Conservation (phyloP, 2,113 vertebrate genomes). For the Erythrocercus mccallii region DNA sequence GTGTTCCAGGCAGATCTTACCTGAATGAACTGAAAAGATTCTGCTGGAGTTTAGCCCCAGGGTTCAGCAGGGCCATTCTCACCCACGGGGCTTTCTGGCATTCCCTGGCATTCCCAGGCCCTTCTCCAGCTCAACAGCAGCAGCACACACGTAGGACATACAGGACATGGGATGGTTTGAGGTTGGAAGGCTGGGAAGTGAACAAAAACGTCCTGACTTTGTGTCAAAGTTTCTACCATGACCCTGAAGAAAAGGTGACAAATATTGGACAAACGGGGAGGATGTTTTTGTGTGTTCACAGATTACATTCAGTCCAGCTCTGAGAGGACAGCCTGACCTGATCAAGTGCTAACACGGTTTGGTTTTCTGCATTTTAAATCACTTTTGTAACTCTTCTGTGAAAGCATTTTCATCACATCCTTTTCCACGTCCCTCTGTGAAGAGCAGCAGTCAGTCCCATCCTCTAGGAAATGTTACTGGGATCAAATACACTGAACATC, state of each 20-base stretch:
- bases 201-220: background rate
- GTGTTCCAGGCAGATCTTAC: background rate
- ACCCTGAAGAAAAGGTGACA: background rate
- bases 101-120: background rate
- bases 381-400: background rate
- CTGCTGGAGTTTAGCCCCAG: background rate
- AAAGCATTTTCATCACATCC: background rate
- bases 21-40: background rate
- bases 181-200: background rate
- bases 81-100: background rate
- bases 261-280: fast-evolving
- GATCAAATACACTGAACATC: background rate
- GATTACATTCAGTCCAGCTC: background rate
- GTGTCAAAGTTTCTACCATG: background rate
- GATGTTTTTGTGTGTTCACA: background rate
- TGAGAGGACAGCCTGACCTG: background rate
- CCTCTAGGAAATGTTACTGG: background rate
- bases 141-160: background rate
- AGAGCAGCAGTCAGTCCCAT: background rate
- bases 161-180: background rate
- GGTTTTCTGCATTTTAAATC: background rate
- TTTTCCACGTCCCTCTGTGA: fast-evolving
- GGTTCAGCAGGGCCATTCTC: background rate
- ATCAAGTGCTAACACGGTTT: background rate
- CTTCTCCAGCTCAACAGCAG: background rate